Evolutionary conservation across 1,140 invertebrate genomes (phyloP), one percentile per base, ranked within the genome.

Genomic region (Euglossa dilemma): DNA sequence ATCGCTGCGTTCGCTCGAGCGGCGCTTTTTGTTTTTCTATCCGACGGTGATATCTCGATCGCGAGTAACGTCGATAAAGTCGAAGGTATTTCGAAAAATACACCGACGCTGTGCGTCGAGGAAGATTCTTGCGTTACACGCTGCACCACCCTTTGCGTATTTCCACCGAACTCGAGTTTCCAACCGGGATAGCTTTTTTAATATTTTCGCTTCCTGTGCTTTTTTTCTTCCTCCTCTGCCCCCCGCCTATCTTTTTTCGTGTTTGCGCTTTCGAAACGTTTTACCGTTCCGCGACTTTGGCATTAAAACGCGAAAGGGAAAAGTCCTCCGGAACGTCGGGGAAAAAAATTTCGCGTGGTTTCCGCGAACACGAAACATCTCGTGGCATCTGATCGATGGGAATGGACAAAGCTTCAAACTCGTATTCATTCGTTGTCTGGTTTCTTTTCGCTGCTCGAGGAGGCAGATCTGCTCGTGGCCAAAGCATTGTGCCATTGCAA

Each of bases 401-500:
- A 28, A 54, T 54, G 70, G 70, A 80, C 78, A 64, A 50, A 45
- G 28, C 36, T 74, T 18, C 28, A 64, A 73, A 73, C 28, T 63
- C 36, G 6, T 70, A 79, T 74, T 80, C 75, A 52, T 56, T 70
- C 61, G 52, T 43, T 45, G 76, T 50, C 67, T 69, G 25, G 69
- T 52, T 64, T 71, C 56, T 80, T 71, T 43, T 73, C 79, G 84
- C 57, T 80, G 77, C 82, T 77, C 74, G 79, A 36, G 61, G 16
- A 52, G 50, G 36, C 84, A 64, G 73, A 83, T 70, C 61, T 36
- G 16, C 16, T 64, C 70, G 70, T 66, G 66, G 66, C 45, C 70
- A 74, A 52, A 83, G 73, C 75, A 72, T 69, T 79, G 78, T 75
- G 64, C 72, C 45, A 67, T 87, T 88, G 75, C 76, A 82, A 87